Percentiles rank a stretch among this genome's conserved stretches.
phyloP scores from a whole-genome alignment of 2,888 invertebrate species.

The Athripsodes cinereus region DNA sequence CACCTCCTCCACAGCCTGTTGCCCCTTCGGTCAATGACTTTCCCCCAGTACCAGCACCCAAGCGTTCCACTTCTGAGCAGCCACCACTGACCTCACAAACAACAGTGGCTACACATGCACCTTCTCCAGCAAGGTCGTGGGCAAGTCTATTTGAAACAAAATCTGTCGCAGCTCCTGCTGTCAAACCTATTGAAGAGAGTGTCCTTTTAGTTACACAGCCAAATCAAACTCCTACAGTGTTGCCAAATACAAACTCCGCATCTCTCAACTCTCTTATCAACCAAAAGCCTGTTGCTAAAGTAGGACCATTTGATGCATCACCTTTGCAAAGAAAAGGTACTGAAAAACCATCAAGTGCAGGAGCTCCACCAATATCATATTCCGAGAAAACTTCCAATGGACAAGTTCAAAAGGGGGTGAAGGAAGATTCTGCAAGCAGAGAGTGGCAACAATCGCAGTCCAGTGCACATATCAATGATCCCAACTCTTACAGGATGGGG shows the following conservation, averaged over 20 bases:
- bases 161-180: conserved; percentile 16
- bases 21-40: conserved; percentile 27
- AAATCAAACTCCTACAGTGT: neutral
- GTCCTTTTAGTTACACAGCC: neutral
- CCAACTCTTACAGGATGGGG: conserved; percentile 63
- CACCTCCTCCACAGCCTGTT: conserved; percentile 41
- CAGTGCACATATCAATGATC: conserved; percentile 41
- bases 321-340: conserved; percentile 34
- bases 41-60: conserved; percentile 39
- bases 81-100: conserved; percentile 3
- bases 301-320: conserved; percentile 53
- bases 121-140: conserved; percentile 54
- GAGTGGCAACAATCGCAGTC: conserved; percentile 10
- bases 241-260: conserved; percentile 25
- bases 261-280: conserved; percentile 33
- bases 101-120: conserved; percentile 36
- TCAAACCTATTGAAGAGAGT: conserved; percentile 18
- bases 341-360: conserved; percentile 30
- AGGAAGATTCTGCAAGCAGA: conserved; percentile 4
- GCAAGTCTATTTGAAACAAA: conserved; percentile 58
- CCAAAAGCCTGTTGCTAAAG: conserved; percentile 56
- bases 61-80: conserved; percentile 35
- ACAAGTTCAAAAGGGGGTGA: conserved; percentile 23
- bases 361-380: conserved; percentile 32
- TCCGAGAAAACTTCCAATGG: conserved; percentile 33